Evolutionary conservation across 2,797 vertebrate genomes (phyloP).

Genomic region (Ctenochaetus hawaiiensis): DNA sequence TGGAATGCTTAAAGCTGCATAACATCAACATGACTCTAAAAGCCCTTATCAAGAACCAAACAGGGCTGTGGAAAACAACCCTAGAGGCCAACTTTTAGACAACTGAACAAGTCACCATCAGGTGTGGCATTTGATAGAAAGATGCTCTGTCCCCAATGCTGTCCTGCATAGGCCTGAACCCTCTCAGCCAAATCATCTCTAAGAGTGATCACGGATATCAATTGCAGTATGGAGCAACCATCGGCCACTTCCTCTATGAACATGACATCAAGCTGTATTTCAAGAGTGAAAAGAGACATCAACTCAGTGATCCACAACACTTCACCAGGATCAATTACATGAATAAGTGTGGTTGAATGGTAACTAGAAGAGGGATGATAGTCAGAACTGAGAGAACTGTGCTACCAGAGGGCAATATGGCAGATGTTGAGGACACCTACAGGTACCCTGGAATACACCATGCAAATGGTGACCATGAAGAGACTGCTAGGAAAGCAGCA

Average conservation of each 20-base stretch:
- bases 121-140: background rate
- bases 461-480: no score
- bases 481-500: no score
- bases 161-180: background rate
- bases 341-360: background rate
- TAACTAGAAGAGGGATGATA: background rate
- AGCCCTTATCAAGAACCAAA: no score
- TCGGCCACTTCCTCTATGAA: background rate
- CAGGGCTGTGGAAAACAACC: background rate
- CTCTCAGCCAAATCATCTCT: background rate
- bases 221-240: background rate
- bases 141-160: no score
- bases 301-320: no score
- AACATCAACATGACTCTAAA: no score
- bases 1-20: no score
- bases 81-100: background rate
- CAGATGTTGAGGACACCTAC: no score
- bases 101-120: background rate
- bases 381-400: background rate
- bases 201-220: background rate
- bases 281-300: background rate
- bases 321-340: background rate
- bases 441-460: no score
- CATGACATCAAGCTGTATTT: background rate
- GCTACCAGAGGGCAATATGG: background rate